Evolutionary conservation across 1,140 invertebrate genomes (phyloP).

Genomic region (Thaumetopoea pityocampa): DNA sequence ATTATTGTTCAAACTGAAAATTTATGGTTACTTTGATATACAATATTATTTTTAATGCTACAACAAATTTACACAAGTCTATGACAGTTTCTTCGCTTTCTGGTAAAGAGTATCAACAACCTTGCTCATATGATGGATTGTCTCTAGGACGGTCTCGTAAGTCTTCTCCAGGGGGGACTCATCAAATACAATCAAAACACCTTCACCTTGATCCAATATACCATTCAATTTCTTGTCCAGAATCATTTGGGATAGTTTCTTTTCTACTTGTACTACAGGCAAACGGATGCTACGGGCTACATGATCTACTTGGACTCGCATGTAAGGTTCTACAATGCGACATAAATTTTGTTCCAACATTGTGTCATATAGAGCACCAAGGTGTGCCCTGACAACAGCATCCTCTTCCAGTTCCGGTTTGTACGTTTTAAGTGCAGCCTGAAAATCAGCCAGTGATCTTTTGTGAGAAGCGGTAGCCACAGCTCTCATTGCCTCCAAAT

Average conservation of each 20-base stretch:
- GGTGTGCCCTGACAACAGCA: slow-evolving; percentile 96
- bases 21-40: slow-evolving; percentile 65
- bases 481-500: slow-evolving; percentile 98
- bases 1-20: slow-evolving; percentile 57
- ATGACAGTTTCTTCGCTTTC: slow-evolving; percentile 98
- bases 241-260: slow-evolving; percentile 99
- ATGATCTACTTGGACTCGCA: slow-evolving; percentile 91
- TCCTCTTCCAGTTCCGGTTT: slow-evolving; percentile 96
- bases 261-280: slow-evolving; percentile 94
- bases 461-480: slow-evolving; percentile 97
- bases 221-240: slow-evolving; percentile 98
- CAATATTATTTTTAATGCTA: slow-evolving; percentile 63
- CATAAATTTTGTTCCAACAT: slow-evolving; percentile 99
- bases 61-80: slow-evolving; percentile 75
- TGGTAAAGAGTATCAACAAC: slow-evolving; percentile 98
- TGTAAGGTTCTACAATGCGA: slow-evolving; percentile 99
- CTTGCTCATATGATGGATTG: slow-evolving; percentile 99
- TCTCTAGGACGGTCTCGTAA: slow-evolving; percentile 97
- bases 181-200: slow-evolving; percentile 97
- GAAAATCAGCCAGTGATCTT: slow-evolving; percentile 96
- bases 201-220: slow-evolving; percentile 98
- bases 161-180: slow-evolving; percentile 96
- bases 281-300: slow-evolving; percentile 85
- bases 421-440: slow-evolving; percentile 88
- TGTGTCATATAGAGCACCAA: slow-evolving; percentile 97